Conservation (phyloP, 1,140 invertebrate genomes). For the Contarinia nasturtii region DNA sequence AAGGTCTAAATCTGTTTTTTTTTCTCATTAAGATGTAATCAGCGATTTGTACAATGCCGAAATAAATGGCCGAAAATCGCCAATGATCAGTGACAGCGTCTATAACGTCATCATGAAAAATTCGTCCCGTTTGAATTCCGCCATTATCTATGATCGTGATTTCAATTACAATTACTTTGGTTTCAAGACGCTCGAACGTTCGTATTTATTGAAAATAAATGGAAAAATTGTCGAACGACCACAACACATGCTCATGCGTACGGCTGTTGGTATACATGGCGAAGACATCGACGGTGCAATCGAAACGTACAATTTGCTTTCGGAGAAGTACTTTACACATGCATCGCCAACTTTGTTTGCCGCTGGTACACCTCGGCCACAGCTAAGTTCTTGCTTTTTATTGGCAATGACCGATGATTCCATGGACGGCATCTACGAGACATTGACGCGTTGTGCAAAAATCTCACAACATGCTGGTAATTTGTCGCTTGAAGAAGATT, state of each 20-base stretch:
- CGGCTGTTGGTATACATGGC: conserved; percentile 83
- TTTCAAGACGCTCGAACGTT: conserved; percentile 88
- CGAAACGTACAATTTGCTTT: conserved; percentile 58
- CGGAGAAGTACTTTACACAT: conserved; percentile 62
- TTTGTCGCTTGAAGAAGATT: too few relatives aligned
- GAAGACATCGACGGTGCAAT: conserved; percentile 68
- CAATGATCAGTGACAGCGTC: conserved; percentile 68
- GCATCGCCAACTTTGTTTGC: conserved; percentile 65
- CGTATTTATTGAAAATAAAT: conserved; percentile 85
- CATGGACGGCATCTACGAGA: conserved; percentile 70
- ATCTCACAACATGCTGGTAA: conserved; percentile 53
- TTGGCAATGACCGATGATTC: conserved; percentile 47
- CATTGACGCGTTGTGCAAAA: conserved; percentile 66
- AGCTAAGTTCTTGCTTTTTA: conserved; percentile 52
- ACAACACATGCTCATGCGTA: conserved; percentile 94
- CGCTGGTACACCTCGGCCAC: conserved; percentile 44
- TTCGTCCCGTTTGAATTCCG: conserved; percentile 69
- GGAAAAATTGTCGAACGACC: conserved; percentile 84
- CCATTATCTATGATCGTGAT: conserved; percentile 90
- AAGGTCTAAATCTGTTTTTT: too few relatives aligned
- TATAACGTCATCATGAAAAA: conserved; percentile 68
- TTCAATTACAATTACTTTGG: conserved; percentile 95
- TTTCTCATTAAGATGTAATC: conserved; percentile 61
- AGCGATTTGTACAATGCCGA: conserved; percentile 58
- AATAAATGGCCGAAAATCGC: conserved; percentile 50